Evolutionary conservation across 2,888 invertebrate genomes (phyloP).

Genomic region (Drosophila algonquin): DNA sequence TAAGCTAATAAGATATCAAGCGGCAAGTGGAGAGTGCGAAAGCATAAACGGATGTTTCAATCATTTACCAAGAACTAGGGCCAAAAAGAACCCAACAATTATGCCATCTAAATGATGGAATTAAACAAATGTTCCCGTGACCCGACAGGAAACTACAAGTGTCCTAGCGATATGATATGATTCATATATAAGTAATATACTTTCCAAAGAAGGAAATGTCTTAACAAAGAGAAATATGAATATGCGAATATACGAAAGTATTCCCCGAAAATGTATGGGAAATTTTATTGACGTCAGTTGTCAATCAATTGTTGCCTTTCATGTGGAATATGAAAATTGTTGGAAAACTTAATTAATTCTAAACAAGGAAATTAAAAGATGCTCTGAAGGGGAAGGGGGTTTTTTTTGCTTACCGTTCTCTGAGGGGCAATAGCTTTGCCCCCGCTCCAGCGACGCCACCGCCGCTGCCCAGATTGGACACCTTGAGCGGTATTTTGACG

Average conservation of each 20-base stretch:
- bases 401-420: conserved; percentile 86
- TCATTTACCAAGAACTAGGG: not conserved
- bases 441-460: conserved; percentile 56
- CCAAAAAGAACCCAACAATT: conserved; percentile 8
- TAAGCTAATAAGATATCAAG: conserved; percentile 55
- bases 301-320: conserved; percentile 11
- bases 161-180: conserved; percentile 22
- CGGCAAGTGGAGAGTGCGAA: conserved; percentile 50
- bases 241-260: not conserved
- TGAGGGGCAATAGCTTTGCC: conserved; percentile 83
- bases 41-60: conserved; percentile 45
- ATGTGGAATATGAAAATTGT: not conserved
- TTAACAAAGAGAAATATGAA: not conserved
- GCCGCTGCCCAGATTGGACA: conserved; percentile 81
- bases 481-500: conserved; percentile 88
- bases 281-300: conserved; percentile 39
- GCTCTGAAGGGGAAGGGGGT: not conserved
- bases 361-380: not conserved
- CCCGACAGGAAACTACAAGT: not conserved
- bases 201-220: not conserved
- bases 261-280: not conserved
- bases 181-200: conserved; percentile 5
- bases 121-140: conserved; percentile 6
- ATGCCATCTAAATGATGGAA: conserved; percentile 29
- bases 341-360: not conserved